Conservation (phyloP, 2,797 vertebrate genomes). For the Melanogrammus aeglefinus region DNA sequence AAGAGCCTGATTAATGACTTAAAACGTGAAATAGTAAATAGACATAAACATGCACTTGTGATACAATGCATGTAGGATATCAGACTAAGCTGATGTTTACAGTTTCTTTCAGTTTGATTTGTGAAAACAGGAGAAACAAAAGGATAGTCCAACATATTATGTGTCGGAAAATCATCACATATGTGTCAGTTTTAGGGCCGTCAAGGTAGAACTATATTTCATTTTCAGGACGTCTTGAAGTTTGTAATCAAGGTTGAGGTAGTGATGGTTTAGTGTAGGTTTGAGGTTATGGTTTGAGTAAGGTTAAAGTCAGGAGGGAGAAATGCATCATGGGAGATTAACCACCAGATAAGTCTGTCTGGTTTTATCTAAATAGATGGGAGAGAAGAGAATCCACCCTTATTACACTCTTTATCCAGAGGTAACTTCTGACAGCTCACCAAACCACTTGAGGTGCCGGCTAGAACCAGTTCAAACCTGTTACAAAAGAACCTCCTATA, state of each 20-base stretch:
- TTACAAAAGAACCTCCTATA: constrained; percentile 38
- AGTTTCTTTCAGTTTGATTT: neutral
- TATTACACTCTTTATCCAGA: neutral
- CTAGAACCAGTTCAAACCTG: constrained; percentile 40
- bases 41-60: neutral
- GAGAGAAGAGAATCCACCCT: neutral
- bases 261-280: too few species aligned
- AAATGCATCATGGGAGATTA: neutral
- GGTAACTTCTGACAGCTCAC: neutral
- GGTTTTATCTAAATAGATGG: neutral
- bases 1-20: neutral
- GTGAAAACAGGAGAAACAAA: neutral
- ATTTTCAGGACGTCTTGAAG: too few species aligned
- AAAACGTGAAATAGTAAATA: neutral
- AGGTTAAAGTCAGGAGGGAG: neutral
- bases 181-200: too few species aligned
- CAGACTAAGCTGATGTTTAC: neutral
- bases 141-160: neutral
- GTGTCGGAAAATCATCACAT: neutral
- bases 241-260: too few species aligned
- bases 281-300: too few species aligned
- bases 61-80: neutral
- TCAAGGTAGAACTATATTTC: too few species aligned
- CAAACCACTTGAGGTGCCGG: neutral
- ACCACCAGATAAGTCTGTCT: neutral